These are phyloP conservation scores for Falco biarmicus DNA, from an alignment of 2,797 vertebrate genomes.

Conservation along the genomic window DNA sequence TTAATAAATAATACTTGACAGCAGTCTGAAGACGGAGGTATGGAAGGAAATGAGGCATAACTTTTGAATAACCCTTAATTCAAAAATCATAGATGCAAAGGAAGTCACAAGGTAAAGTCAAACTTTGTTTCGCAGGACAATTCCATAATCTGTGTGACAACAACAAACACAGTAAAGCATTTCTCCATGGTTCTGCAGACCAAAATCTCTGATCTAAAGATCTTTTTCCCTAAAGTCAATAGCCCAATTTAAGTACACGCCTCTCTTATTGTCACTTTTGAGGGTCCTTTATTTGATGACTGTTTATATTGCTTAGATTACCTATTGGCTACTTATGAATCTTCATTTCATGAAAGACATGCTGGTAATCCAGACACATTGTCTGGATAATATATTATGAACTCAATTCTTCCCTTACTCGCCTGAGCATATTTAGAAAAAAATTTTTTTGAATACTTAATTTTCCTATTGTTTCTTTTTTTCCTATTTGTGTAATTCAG, in stretches of 20 bases:
- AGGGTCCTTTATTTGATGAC: neutral
- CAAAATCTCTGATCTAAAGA: neutral
- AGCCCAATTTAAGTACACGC: neutral
- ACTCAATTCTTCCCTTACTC: neutral
- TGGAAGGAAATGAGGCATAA: constrained; percentile 50
- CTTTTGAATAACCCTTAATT: constrained; percentile 41
- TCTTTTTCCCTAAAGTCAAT: neutral
- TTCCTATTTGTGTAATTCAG: neutral
- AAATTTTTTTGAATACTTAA: neutral
- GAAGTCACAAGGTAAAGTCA: constrained; percentile 12
- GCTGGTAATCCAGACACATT: neutral
- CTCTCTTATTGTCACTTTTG: neutral
- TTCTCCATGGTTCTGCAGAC: neutral
- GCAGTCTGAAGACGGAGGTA: constrained; percentile 29
- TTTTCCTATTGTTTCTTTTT: neutral
- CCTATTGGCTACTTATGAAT: neutral
- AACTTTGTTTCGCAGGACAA: constrained; percentile 12
- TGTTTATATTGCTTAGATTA: neutral
- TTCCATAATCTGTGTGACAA: neutral
- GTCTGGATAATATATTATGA: neutral
- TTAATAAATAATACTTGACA: constrained; percentile 66
- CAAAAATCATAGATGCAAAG: neutral
- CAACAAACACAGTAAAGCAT: neutral
- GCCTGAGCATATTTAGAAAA: neutral
- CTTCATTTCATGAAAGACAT: neutral